These are phyloP conservation scores for Pollicipes pollicipes DNA, from an alignment of 1,140 invertebrate genomes.

Conservation along the genomic window DNA sequence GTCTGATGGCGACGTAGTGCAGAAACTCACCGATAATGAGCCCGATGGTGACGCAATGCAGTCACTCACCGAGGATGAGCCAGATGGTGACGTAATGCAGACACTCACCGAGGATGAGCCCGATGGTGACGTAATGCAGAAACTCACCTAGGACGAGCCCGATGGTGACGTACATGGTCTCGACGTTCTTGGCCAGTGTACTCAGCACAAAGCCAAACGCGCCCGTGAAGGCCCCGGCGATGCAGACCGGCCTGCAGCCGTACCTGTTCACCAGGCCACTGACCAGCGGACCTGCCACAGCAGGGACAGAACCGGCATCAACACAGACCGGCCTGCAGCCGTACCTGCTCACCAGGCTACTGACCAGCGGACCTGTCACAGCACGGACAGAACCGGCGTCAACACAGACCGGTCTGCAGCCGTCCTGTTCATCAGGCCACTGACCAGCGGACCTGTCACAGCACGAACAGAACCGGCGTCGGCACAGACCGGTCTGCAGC, in stretches of 20 bases:
- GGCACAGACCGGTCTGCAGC: no score
- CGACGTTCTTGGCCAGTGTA: conserved; percentile 51
- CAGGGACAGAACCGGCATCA: background rate
- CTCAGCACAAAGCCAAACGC: conserved; percentile 52
- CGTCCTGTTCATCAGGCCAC: no score
- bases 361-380: no score
- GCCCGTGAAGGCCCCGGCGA: conserved; percentile 63
- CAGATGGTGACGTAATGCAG: conserved; percentile 43
- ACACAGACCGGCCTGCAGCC: no score
- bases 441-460: no score
- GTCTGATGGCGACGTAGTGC: no score
- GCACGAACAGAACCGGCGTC: no score
- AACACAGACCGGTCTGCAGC: no score
- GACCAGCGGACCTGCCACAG: conserved; percentile 75
- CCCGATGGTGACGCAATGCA: background rate
- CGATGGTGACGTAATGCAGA: conserved; percentile 10
- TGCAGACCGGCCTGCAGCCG: conserved; percentile 74
- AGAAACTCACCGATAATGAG: background rate
- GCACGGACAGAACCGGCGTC: no score
- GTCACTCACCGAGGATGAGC: background rate
- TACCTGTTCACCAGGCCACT: conserved; percentile 90
- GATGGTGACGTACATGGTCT: conserved; percentile 68
- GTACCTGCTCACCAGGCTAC: no score
- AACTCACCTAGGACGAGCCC: conserved; percentile 62
- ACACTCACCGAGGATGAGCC: conserved; percentile 4